Evolutionary conservation across 2,888 invertebrate genomes (phyloP), one percentile per base, ranked within the genome.

Genomic region (Lapara coniferarum): DNA sequence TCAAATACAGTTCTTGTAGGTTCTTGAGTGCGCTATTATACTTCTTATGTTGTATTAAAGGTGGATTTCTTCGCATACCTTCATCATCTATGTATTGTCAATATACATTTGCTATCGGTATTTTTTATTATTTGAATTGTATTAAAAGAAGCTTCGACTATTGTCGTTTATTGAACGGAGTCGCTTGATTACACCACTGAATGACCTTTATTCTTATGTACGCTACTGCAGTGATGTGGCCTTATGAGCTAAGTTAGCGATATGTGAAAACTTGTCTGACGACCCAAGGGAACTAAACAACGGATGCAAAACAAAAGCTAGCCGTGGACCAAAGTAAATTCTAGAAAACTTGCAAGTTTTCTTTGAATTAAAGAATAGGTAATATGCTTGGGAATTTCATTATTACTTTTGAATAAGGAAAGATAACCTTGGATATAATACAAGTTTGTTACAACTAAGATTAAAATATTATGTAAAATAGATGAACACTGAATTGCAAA

Each of bases 1-100:
- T 37, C 52, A 10, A 37, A 44, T 53, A 19, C 44, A 52, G 51
- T 30, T 55, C 52, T 37, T 58, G n/a, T n/a, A 52, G 8, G 16
- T 10, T 16, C 12, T 19, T 30, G 8, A 59, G n/a, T n/a, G 58
- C n/a, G 49, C 44, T 49, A 66, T 67, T 71, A 58, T 58, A 3
- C 16, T 7, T 66, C 5, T 37, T 73, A 72, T 72, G 30, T 56
- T 10, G 51, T 59, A 14, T 55, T 71, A 75, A 57, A 67, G 70
- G n/a, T 57, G 30, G 10, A 73, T 73, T 75, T 49, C 74, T 72
- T 69, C 75, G 74, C 56, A 55, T 58, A n/a, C 10, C 37, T 10
- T 58, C 19, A 7, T 12, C 66, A 30, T 10, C 25, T 8, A 49
- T 30, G n/a, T 52, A 49, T 57, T 56, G 58, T 56, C 55, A 51